phyloP scores from a whole-genome alignment of 2,797 vertebrate species.

The Lagocephalus sceleratus region DNA sequence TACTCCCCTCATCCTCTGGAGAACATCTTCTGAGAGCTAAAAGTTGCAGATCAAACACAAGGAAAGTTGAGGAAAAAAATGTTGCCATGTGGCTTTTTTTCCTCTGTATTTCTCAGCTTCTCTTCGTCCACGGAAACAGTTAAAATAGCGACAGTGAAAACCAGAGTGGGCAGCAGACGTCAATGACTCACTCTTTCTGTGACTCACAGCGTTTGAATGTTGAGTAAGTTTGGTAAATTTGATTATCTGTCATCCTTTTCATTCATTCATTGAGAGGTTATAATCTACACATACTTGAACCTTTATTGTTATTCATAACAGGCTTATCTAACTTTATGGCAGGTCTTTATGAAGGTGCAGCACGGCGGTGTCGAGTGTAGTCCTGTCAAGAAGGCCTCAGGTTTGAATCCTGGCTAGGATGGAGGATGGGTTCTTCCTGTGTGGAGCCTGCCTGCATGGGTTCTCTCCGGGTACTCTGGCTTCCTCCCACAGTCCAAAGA shows the following conservation, averaged over 20 bases:
- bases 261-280: not conserved
- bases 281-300: not conserved
- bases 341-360: too few relatives aligned
- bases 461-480: too few relatives aligned
- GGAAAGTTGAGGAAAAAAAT: not conserved
- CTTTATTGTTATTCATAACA: too few relatives aligned
- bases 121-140: slow-evolving; percentile 18
- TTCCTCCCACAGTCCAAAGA: too few relatives aligned
- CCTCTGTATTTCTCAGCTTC: not conserved
- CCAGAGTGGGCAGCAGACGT: slow-evolving; percentile 20
- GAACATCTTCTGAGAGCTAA: slow-evolving; percentile 89
- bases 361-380: too few relatives aligned
- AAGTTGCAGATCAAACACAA: not conserved
- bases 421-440: too few relatives aligned
- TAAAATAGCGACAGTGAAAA: slow-evolving; percentile 40
- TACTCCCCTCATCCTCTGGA: slow-evolving; percentile 86
- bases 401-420: too few relatives aligned
- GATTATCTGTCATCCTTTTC: not conserved
- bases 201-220: slow-evolving; percentile 57
- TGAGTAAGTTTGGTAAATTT: not conserved
- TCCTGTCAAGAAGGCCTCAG: too few relatives aligned
- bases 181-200: slow-evolving; percentile 58
- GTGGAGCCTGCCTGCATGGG: too few relatives aligned
- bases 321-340: too few relatives aligned
- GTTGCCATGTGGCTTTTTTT: too few relatives aligned